Evolutionary conservation across 1,140 invertebrate species (phyloP).

Genomic region (Colletes latitarsis): DNA sequence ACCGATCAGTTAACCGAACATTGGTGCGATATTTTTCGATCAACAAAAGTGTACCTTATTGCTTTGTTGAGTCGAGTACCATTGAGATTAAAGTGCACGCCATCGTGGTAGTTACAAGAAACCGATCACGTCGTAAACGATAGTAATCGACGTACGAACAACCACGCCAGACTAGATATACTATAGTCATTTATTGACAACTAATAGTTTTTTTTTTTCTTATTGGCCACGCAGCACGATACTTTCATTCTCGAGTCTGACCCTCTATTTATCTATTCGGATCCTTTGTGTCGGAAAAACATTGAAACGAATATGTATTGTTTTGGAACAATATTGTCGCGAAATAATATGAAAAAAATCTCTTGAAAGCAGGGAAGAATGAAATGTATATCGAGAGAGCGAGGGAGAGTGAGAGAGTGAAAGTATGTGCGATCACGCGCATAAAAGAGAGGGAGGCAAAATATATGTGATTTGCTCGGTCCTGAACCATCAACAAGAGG

Average conservation of each 20-base stretch:
- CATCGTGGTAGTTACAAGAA: too few relatives aligned
- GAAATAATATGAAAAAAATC: conserved; percentile 8
- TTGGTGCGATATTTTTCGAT: too few relatives aligned
- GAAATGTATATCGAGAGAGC: neutral
- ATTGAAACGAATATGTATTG: conserved; percentile 1
- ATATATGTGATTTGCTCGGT: conserved; percentile 48
- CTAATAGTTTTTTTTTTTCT: neutral
- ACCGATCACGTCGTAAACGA: too few relatives aligned
- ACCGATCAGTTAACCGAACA: too few relatives aligned
- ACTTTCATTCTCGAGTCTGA: too few relatives aligned
- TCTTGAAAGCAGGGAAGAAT: neutral
- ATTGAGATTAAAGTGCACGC: too few relatives aligned
- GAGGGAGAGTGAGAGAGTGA: conserved; percentile 6
- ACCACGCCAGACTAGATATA: too few relatives aligned
- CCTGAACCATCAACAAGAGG: conserved; percentile 56
- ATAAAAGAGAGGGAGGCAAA: conserved; percentile 26
- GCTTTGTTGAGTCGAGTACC: too few relatives aligned
- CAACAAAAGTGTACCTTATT: too few relatives aligned
- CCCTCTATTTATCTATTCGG: neutral
- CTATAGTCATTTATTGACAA: neutral
- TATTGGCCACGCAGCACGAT: too few relatives aligned
- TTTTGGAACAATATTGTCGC: too few relatives aligned
- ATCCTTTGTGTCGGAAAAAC: neutral
- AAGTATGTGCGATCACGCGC: neutral
- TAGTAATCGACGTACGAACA: too few relatives aligned